Evolutionary conservation across 2,113 vertebrate species (phyloP).

Genomic region (Neogobius melanostomus): DNA sequence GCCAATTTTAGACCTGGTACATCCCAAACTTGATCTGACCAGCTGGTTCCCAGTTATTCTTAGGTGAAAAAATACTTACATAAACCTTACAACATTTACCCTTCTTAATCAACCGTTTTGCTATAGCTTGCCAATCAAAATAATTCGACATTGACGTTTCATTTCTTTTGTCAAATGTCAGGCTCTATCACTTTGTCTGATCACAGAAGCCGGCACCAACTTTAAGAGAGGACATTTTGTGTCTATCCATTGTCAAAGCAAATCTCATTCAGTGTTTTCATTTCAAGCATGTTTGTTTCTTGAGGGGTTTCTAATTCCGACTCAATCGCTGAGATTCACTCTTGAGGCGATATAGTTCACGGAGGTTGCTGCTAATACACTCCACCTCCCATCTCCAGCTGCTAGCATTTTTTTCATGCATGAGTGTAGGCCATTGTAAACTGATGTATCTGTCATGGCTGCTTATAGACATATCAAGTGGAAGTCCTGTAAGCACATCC

Average conservation of each 20-base stretch:
- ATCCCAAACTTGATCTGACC: too few relatives aligned
- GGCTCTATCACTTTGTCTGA: not conserved
- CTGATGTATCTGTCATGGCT: slow-evolving; percentile 55
- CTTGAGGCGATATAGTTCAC: slow-evolving; percentile 69
- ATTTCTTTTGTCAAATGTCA: not conserved
- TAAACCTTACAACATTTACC: too few relatives aligned
- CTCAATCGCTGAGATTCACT: slow-evolving; percentile 69
- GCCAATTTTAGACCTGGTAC: too few relatives aligned
- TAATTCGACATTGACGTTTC: too few relatives aligned
- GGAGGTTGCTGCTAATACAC: slow-evolving; percentile 48
- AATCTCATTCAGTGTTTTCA: slow-evolving; percentile 54
- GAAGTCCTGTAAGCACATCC: too few relatives aligned
- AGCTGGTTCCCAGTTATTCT: too few relatives aligned
- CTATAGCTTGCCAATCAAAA: not conserved
- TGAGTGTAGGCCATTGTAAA: slow-evolving; percentile 51
- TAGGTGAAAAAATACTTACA: too few relatives aligned
- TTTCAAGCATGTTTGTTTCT: slow-evolving; percentile 69
- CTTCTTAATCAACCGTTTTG: not conserved
- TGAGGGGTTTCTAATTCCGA: slow-evolving; percentile 54
- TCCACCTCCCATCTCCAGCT: slow-evolving; percentile 31
- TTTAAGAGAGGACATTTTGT: slow-evolving; percentile 16
- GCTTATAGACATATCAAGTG: slow-evolving; percentile 29
- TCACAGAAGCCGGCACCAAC: slow-evolving; percentile 17
- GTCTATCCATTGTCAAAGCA: slow-evolving; percentile 4
- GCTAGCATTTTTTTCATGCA: slow-evolving; percentile 51